phyloP scores from a whole-genome alignment of 2,888 invertebrate genomes.

The Aphidius colemani region DNA sequence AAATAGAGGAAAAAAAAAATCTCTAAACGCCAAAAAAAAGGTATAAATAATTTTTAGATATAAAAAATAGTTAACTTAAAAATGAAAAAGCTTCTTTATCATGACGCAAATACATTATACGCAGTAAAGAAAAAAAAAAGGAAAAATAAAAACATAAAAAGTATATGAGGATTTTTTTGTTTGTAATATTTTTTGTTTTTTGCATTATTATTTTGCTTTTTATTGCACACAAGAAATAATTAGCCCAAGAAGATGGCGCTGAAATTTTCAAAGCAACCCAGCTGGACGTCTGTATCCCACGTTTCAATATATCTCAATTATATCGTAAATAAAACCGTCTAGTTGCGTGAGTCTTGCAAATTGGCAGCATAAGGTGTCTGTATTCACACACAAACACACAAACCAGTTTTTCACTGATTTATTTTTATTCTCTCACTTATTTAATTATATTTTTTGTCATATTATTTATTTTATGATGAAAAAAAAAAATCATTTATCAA shows the following conservation, averaged over 20 bases:
- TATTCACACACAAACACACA: conserved; percentile 31
- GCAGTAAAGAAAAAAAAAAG: no score
- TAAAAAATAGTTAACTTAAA: no score
- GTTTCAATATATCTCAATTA: conserved; percentile 56
- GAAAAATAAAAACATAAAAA: background rate
- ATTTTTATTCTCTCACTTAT: conserved; percentile 14
- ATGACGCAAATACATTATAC: no score
- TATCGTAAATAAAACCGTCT: conserved; percentile 54
- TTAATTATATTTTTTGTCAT: background rate
- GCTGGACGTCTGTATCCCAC: conserved; percentile 48
- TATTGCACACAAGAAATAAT: conserved; percentile 5
- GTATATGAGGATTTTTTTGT: conserved; percentile 1
- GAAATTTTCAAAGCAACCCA: conserved; percentile 32
- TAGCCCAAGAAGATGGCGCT: conserved; percentile 9
- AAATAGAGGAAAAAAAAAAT: no score
- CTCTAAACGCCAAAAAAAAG: no score
- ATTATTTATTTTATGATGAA: no score
- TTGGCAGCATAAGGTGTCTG: conserved; percentile 47
- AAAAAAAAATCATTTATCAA: conserved; percentile 3
- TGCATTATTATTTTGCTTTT: background rate
- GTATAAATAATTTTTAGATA: no score
- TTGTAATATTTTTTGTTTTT: conserved; percentile 1
- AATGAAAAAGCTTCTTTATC: no score
- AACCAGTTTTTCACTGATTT: conserved; percentile 6
- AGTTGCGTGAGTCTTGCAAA: conserved; percentile 50